These are phyloP conservation scores for Morpho deidamia DNA, from an alignment of 2,888 invertebrate genomes.

Conservation along the genomic window DNA sequence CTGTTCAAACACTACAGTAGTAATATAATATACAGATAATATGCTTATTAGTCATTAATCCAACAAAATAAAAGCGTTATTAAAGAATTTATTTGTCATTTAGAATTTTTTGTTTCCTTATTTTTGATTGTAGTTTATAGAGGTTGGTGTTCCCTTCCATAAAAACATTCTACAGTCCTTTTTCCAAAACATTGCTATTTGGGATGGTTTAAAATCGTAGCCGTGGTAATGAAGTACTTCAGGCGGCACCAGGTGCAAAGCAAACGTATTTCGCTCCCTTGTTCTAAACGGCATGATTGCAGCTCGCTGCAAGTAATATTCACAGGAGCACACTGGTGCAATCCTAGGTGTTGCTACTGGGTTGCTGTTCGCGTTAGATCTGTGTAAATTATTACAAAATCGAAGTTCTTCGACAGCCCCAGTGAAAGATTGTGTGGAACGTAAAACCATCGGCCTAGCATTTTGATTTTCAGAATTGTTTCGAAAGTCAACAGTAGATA, in stretches of 20 bases:
- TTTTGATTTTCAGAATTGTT: constrained; percentile 53
- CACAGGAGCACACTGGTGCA: constrained; percentile 62
- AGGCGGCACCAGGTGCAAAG: constrained; percentile 69
- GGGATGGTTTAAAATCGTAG: constrained; percentile 70
- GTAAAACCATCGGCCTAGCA: constrained; percentile 54
- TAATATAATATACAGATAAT: constrained; percentile 10
- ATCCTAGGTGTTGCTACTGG: constrained; percentile 45
- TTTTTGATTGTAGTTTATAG: not conserved
- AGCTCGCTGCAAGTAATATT: constrained; percentile 56
- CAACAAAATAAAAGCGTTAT: not conserved
- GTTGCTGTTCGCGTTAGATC: constrained; percentile 54
- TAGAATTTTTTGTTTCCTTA: not conserved
- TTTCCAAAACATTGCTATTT: constrained; percentile 83
- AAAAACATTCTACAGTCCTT: constrained; percentile 85
- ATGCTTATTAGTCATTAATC: constrained; percentile 5
- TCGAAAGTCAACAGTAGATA: constrained; percentile 63
- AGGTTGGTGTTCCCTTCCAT: constrained; percentile 64
- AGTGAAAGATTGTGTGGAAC: constrained; percentile 68
- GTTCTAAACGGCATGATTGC: constrained; percentile 58
- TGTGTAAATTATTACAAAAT: constrained; percentile 55
- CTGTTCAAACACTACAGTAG: constrained; percentile 81
- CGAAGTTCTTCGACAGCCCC: constrained; percentile 62
- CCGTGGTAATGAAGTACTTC: constrained; percentile 77
- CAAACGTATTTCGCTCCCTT: constrained; percentile 58
- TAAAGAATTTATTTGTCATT: constrained; percentile 3